Percentiles rank a stretch among this genome's conserved stretches.
Evolutionary conservation across 2,888 invertebrate species (phyloP).

Genomic region (Piscicola geometra): DNA sequence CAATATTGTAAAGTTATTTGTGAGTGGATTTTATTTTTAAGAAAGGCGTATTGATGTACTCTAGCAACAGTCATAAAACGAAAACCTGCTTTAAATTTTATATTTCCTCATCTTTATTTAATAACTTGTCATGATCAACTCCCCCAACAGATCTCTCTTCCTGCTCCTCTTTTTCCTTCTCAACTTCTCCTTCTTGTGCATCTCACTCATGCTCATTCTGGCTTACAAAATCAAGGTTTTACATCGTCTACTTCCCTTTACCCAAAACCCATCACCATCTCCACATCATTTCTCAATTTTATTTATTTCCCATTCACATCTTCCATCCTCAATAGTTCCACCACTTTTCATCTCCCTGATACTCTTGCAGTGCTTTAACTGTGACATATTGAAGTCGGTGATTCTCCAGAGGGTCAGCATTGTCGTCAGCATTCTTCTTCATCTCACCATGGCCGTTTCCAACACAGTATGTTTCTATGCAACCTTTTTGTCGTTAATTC

Average conservation of each 20-base stretch:
- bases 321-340: too few species aligned
- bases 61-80: too few species aligned
- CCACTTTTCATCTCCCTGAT: background rate
- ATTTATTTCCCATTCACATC: too few species aligned
- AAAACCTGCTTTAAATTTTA: too few species aligned
- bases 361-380: constrained; percentile 67
- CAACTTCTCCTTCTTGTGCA: constrained; percentile 83
- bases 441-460: constrained; percentile 83
- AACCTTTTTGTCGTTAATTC: too few species aligned
- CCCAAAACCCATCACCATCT: too few species aligned
- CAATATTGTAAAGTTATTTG: background rate
- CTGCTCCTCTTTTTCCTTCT: constrained; percentile 77
- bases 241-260: background rate
- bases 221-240: constrained; percentile 68
- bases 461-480: constrained; percentile 76
- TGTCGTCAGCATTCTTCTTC: constrained; percentile 76
- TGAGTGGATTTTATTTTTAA: too few species aligned
- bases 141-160: constrained; percentile 64
- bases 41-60: too few species aligned
- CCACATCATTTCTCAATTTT: too few species aligned
- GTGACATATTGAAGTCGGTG: constrained; percentile 77
- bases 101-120: too few species aligned
- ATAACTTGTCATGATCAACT: too few species aligned
- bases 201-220: constrained; percentile 75
- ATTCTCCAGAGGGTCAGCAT: constrained; percentile 77